Percentiles rank a stretch among this genome's conserved stretches.
These are phyloP conservation scores for Fistularia tabacaria DNA, from an alignment of 2,797 vertebrate species.

Conservation along the genomic window DNA sequence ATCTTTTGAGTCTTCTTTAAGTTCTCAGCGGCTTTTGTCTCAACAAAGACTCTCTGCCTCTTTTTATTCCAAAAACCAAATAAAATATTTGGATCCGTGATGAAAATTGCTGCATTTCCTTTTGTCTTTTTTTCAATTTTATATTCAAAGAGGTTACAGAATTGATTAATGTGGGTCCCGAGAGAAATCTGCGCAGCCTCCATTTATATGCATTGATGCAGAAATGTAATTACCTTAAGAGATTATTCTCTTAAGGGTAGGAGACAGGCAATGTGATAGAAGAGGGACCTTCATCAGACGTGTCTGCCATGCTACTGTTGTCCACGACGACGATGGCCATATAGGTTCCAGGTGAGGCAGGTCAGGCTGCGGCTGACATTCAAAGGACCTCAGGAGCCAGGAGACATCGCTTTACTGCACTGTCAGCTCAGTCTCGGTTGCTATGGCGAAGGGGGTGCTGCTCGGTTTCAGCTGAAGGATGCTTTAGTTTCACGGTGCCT, in stretches of 20 bases:
- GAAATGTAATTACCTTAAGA: slow-evolving; percentile 83
- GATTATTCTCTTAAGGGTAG: slow-evolving; percentile 74
- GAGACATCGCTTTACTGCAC: slow-evolving; percentile 46
- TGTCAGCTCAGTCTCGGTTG: slow-evolving; percentile 49
- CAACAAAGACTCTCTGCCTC: slow-evolving; percentile 11
- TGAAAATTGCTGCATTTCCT: not conserved
- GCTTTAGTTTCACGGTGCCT: slow-evolving; percentile 24
- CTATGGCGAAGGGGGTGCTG: slow-evolving; percentile 40
- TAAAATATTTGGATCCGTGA: slow-evolving; percentile 1
- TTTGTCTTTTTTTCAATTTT: slow-evolving; percentile 4
- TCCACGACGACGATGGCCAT: slow-evolving; percentile 44
- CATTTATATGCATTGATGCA: slow-evolving; percentile 75
- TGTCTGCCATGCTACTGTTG: slow-evolving; percentile 23
- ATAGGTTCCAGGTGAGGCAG: slow-evolving; percentile 57
- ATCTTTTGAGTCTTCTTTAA: slow-evolving; percentile 48
- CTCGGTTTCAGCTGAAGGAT: slow-evolving; percentile 22
- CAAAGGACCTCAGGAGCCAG: slow-evolving; percentile 46
- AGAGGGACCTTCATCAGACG: slow-evolving; percentile 53
- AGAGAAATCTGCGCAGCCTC: slow-evolving; percentile 60
- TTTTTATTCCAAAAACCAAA: slow-evolving; percentile 20
- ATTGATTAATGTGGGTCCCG: slow-evolving; percentile 70
- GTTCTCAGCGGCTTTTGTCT: slow-evolving; percentile 23
- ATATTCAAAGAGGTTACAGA: slow-evolving; percentile 18
- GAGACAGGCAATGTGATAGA: slow-evolving; percentile 71
- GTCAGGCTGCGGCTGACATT: slow-evolving; percentile 38